Evolutionary conservation across 2,888 invertebrate species (phyloP), one percentile per base, ranked within the genome.

Genomic region (Tinea semifulvella): DNA sequence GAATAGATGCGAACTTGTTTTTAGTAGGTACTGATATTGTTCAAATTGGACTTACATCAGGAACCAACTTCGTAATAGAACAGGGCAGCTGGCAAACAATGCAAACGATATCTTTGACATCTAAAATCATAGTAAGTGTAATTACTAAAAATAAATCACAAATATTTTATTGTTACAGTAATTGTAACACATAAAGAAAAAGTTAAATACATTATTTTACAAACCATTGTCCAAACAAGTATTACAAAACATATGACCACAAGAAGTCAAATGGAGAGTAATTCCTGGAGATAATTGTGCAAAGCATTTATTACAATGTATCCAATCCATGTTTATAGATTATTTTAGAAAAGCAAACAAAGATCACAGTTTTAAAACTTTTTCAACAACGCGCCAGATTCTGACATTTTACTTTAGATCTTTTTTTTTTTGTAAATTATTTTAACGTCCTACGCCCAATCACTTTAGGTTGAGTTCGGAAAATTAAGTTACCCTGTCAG

Each of bases 211-310:
- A n/a, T n/a, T n/a, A n/a, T n/a, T n/a, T n/a, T 8, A 19, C 19
- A 16, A 43, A 81, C 82, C 75, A 59, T 67, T 71, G 47, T 66
- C 66, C 53, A 80, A 58, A 48, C 82, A 82, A 43, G 67, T 70
- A 55, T 71, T 75, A 57, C 82, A 82, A 68, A 76, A 81, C 77
- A 82, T 82, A 52, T 82, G 82, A 50, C 82, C 82, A 55, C 82
- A 82, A 68, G 80, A 77, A 58, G 82, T 80, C 49, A 82, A 64
- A 60, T 76, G 71, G 47, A 82, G 60, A 50, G 68, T 63, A 45
- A 71, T 69, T 52, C 74, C 72, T 25, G 75, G 70, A 58, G 73
- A 68, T 55, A 81, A 63, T 49, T 81, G 81, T 47, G 60, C 56
- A 56, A 71, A 80, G 63, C 82, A 82, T 56, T 76, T 71, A 56